These are phyloP conservation scores for Spodoptera picta DNA, from an alignment of 2,888 invertebrate genomes.

Conservation along the genomic window DNA sequence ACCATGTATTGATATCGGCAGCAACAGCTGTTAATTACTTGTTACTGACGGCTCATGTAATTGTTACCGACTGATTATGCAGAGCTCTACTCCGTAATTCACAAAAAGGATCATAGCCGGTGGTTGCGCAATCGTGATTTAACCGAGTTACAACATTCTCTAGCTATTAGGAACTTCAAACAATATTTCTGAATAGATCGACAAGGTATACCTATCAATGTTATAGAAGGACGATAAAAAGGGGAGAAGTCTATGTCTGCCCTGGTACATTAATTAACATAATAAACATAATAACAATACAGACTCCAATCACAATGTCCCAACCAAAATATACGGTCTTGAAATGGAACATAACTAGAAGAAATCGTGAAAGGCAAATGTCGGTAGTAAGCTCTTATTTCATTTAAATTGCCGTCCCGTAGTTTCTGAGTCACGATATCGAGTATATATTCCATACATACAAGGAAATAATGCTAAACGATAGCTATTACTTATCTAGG, in stretches of 20 bases:
- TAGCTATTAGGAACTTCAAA: constrained; percentile 16
- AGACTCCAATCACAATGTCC: constrained; percentile 33
- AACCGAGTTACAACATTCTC: constrained; percentile 37
- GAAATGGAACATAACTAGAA: constrained; percentile 25
- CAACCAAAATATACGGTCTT: constrained; percentile 34
- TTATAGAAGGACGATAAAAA: too few species aligned
- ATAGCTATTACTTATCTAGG: constrained; percentile 42
- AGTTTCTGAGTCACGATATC: constrained; percentile 56
- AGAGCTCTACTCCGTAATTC: constrained; percentile 35
- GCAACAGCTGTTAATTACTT: constrained; percentile 26
- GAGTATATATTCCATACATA: constrained; percentile 23
- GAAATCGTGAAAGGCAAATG: constrained; percentile 57
- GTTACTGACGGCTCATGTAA: constrained; percentile 58
- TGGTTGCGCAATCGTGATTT: constrained; percentile 36
- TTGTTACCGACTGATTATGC: constrained; percentile 57
- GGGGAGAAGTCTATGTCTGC: too few species aligned
- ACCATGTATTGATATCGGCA: constrained; percentile 27
- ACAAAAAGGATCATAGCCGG: constrained; percentile 25
- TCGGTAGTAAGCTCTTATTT: constrained; percentile 42
- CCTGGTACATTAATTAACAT: constrained; percentile 17
- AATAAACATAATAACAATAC: constrained; percentile 25
- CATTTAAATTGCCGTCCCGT: constrained; percentile 43
- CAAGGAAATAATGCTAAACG: constrained; percentile 54
- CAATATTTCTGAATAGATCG: too few species aligned
- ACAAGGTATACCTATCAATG: too few species aligned